These are phyloP conservation scores for Peromyscus polionotus DNA, from an alignment of 2,113 vertebrate species.

Conservation along the genomic window DNA sequence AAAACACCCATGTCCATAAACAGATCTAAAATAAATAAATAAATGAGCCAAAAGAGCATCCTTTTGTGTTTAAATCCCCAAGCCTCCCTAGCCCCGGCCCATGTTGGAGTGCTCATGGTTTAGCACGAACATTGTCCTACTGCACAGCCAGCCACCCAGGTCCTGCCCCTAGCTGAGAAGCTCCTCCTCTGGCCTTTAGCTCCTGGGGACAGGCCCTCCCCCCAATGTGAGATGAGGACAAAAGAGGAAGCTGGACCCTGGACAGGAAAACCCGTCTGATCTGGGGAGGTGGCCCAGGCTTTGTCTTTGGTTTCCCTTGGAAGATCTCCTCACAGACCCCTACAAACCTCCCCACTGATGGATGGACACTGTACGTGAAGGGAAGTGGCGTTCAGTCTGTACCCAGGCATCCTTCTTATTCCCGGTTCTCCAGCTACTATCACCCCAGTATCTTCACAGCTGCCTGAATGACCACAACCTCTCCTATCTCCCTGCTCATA, in stretches of 20 bases:
- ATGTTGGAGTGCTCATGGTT: background rate
- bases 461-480: background rate
- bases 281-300: conserved; percentile 71
- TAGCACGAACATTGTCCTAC: conserved; percentile 49
- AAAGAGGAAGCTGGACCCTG: conserved; percentile 83
- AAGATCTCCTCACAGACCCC: conserved; percentile 43
- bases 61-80: conserved; percentile 28
- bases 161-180: background rate
- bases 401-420: background rate
- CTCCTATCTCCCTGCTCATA: conserved; percentile 8
- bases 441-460: background rate
- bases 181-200: conserved; percentile 54
- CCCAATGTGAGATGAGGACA: conserved; percentile 64
- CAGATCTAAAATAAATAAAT: background rate
- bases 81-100: background rate
- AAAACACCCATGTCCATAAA: background rate
- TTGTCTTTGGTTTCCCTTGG: conserved; percentile 76
- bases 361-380: background rate
- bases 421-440: background rate
- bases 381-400: background rate
- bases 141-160: background rate
- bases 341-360: conserved; percentile 5
- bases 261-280: conserved; percentile 79
- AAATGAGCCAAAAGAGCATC: conserved; percentile 37
- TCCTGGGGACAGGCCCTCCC: conserved; percentile 67